Base-by-base conservation (phyloP, 2,113 vertebrate species). In the Cavia aperea region DNA sequence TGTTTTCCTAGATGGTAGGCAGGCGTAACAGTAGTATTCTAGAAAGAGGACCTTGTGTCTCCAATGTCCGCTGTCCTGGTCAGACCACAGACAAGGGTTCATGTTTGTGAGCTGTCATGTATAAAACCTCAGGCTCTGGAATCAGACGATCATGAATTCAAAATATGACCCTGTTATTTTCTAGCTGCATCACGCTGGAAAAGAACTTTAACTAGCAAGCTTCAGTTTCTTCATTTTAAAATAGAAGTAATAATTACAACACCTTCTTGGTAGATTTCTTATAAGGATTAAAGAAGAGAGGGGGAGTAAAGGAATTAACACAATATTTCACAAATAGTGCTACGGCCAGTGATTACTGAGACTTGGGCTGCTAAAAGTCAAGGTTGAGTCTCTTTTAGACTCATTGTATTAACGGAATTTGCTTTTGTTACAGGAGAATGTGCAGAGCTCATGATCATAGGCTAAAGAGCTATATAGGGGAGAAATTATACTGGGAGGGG, bases 1-100 rank as follows among this genome's bases (percentile, higher is more conserved):
- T 89, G 88, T 92, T 96, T 96, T 96, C 94, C 94, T 96, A 93
- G 91, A 95, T 89, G 81, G 92, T 88, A 93, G 86, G 92, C 91
- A 95, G 84, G 39, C 72, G 13, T 89, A 77, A 84, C 86, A 81
- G 86, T 39, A 84, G 65, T 78, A 73, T 91, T 88, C 81, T 92
- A 78, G 66, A 94, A 94, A 23, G 62, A 88, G 1, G 36, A 58
- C 33, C 33, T 70, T 31, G 5, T 75, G 60, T 94, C 92, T 93
- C 91, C 94, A 92, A 7, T 5, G 31, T 85, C 51, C 7, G 26
- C 86, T 87, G 62, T 95, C 39, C 33, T 91, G 81, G 89, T 94
- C 86, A 95, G 84, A 94, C 94, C 94, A 24, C 89, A 94, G 92
- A 81, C 84, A 54, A 91, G 49, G 72, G 43, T 82, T 89, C 54